phyloP scores from a whole-genome alignment of 2,888 invertebrate species.

The Nomada fucata region DNA sequence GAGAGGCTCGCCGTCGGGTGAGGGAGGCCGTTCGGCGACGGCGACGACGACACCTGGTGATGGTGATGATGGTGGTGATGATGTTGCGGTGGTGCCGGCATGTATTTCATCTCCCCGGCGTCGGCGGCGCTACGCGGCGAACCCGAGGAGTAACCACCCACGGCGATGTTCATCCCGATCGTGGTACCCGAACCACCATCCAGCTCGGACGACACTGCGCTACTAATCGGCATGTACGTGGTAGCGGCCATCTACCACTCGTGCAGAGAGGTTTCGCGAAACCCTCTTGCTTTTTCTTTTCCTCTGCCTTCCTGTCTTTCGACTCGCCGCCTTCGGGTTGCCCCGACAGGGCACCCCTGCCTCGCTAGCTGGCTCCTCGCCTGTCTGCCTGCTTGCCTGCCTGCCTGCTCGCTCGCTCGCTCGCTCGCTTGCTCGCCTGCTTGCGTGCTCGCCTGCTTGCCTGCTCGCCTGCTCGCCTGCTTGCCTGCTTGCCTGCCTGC shows the following conservation, averaged over 20 bases:
- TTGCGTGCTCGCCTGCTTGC: background rate
- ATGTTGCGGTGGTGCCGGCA: slow-evolving; percentile 90
- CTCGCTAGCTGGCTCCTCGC: no score
- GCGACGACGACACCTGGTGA: slow-evolving; percentile 89
- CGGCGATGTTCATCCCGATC: slow-evolving; percentile 89
- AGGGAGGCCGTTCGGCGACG: slow-evolving; percentile 88
- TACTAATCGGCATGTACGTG: slow-evolving; percentile 94
- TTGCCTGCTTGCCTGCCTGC: background rate
- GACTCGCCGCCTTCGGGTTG: slow-evolving; percentile 6
- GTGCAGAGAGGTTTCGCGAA: slow-evolving; percentile 62
- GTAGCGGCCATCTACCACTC: slow-evolving; percentile 93
- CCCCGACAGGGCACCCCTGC: slow-evolving; percentile 10
- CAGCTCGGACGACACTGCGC: slow-evolving; percentile 91
- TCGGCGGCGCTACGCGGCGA: slow-evolving; percentile 94
- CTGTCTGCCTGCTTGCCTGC: no score
- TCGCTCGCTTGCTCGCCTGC: no score
- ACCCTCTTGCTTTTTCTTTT: slow-evolving; percentile 81
- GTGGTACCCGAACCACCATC: slow-evolving; percentile 87
- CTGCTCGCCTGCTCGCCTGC: no score
- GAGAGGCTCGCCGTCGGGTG: slow-evolving; percentile 85
- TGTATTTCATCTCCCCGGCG: slow-evolving; percentile 97
- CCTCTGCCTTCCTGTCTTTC: background rate
- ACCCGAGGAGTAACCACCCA: slow-evolving; percentile 91
- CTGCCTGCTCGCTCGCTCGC: no score
- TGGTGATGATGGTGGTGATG: slow-evolving; percentile 92